Evolutionary conservation across 2,113 vertebrate genomes (phyloP).

Genomic region (Myrmophylax atrothorax): DNA sequence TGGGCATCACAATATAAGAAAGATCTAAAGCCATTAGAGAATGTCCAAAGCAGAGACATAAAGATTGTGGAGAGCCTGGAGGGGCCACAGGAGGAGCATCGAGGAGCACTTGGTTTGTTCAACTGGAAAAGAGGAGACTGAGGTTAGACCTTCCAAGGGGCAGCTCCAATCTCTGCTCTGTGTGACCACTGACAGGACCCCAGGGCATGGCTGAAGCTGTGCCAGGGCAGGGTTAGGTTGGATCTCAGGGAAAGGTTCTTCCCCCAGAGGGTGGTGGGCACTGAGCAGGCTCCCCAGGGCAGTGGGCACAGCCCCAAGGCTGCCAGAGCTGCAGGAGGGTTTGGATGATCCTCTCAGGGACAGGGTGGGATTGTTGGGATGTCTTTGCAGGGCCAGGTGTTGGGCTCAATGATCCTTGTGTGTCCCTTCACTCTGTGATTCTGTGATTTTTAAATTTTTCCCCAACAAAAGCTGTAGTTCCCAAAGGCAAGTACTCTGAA

Average conservation of each 20-base stretch:
- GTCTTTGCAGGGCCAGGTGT: not conserved
- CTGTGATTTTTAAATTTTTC: not conserved
- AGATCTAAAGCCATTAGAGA: not conserved
- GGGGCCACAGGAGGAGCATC: too few relatives aligned
- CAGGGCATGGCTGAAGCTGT: not conserved
- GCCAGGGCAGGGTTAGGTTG: not conserved
- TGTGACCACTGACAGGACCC: too few relatives aligned
- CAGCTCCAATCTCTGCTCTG: too few relatives aligned
- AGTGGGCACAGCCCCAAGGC: not conserved
- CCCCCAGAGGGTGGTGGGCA: not conserved
- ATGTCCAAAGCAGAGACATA: too few relatives aligned
- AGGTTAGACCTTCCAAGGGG: too few relatives aligned
- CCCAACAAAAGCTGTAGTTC: not conserved
- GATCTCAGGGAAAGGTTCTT: not conserved
- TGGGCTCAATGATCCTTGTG: rapidly evolving
- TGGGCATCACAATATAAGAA: too few relatives aligned
- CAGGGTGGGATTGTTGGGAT: not conserved
- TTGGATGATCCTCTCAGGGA: rapidly evolving
- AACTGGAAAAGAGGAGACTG: too few relatives aligned
- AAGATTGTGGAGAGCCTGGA: too few relatives aligned
- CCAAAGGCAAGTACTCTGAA: not conserved
- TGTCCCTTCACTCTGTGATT: not conserved
- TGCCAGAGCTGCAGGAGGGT: not conserved
- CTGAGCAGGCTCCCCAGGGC: not conserved
- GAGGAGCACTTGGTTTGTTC: too few relatives aligned